Evolutionary conservation across 2,888 invertebrate species (phyloP), one percentile per base, ranked within the genome.

Genomic region (Eumerus sabulonum): DNA sequence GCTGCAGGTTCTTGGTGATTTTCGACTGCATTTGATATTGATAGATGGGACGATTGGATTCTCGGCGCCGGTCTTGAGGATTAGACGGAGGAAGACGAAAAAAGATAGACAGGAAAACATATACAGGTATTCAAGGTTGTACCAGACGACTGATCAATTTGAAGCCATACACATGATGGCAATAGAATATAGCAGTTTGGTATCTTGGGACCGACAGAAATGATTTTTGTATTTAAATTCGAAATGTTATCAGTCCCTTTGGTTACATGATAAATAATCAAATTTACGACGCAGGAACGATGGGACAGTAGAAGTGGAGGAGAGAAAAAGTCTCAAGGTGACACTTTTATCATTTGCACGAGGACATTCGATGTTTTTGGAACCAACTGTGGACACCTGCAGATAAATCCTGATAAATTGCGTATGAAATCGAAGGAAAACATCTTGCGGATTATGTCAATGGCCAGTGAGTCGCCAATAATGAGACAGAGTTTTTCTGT

Each of bases 21-120:
- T 68, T 73, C 59, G 67, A 63, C 47, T 73, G 73, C 73, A 79
- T 68, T 79, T 68, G 57, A 68, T 77, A 77, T 73, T 73, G 62
- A 63, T 73, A 68, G 63, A 77, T 72, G 73, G 73, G 59, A 51
- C 63, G 67, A 79, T 68, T 73, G 68, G 56, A 59, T 53, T 63
- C 60, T 57, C 57, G 50, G 54, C 57, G 44, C 27, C 27, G 76
- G 50, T 51, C 66, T 66, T 36, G 63, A 57, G 40, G 71, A 59
- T 63, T 73, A 48, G 48, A 70, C 27, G 53, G 42, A 44, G 44
- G 51, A 40, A 47, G 57, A 53, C 40, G 57, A 35, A 1, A 17
- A 35, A 36, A 9, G 38, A 27, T 17, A 36, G 5, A n/a, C 45
- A 47, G 9, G 40, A 57, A 68, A 66, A 54, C 48, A 12, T 47